Base-by-base conservation (phyloP, 2,797 vertebrate species). In the Gymnodraco acuticeps region DNA sequence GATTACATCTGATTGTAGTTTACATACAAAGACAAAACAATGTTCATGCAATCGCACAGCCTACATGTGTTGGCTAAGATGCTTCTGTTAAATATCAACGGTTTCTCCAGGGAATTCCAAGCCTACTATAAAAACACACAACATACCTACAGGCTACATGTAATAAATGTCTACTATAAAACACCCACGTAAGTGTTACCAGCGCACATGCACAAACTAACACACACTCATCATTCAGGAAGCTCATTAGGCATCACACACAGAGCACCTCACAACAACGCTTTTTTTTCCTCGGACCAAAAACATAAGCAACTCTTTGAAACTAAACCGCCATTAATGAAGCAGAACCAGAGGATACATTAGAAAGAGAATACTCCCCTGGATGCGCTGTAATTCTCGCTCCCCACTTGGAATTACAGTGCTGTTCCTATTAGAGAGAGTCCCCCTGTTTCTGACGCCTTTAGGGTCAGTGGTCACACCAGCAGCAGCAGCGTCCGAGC, bases 321-420 rank as follows among this genome's bases (percentile, higher is more conserved):
- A 91, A 88, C 78, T 83, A 82, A 92, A 84, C 70, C 84, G 60
- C 71, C 74, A 82, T 87, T 91, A 91, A 94, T 93, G 87, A 92
- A 88, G 77, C 80, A 76, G 80, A 88, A 89, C 77, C 65, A 67
- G 70, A 78, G 56, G 59, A 83, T 56, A 88, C 50, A 20, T 67
- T 76, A 27, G 48, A 45, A 62, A 68, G 83, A 69, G 68, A 81
- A 75, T 0, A 46, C 52, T 73, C 75, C 74, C 70, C 74, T 82
- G 55, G 80, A 89, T 83, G 83, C 8, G 31, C 67, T 63, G 70
- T 78, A 75, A 81, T 86, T 84, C 78, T 70, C 20, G 59, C 10
- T 50, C 62, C 70, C 74, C 43, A 71, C 61, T 75, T 10, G n/a
- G 82, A 88, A 88, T 82, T 47, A 87, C 51, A 70, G 69, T 55